Evolutionary conservation across 2,113 vertebrate species (phyloP), one percentile per base, ranked within the genome.

Genomic region (Mormoops blainvillei): DNA sequence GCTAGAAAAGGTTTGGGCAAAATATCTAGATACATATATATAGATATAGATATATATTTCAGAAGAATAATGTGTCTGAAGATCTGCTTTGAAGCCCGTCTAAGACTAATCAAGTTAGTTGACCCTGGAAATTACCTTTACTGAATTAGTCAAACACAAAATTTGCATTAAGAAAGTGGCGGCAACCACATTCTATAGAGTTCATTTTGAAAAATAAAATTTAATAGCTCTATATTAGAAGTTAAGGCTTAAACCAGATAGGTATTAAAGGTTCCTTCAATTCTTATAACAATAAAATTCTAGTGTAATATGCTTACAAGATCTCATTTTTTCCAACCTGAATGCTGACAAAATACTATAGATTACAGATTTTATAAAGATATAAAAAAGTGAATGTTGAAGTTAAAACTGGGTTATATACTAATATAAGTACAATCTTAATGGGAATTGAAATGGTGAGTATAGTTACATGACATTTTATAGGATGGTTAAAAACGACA

Each of bases 391-490:
- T 48, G 52, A 63, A 73, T 48, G 52, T 63, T 78, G 68, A 91
- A 91, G 65, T 41, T 11, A 70, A 68, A 73, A 94, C 20, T 33
- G 7, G 91, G 11, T 85, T 9, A 36, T 95, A 96, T 96, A 92
- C 71, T 89, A 97, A 95, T 74, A 24, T 76, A 31, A 93, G 83
- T 33, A 38, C 20, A 91, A 65, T 71, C 22, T 97, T 90, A 97
- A 98, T 90, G 73, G 78, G 67, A 96, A 97, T 97, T 94, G 94
- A 96, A 98, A 97, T 76, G 65, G 97, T 76, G 67, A 74, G 4
- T 96, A 95, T 93, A 94, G 38, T 65, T 95, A 94, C 82, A 94
- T 92, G 41, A 95, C 80, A n/a, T 87, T 98, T 98, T 87, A 90
- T 94, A 91, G 81, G 65, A 91, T 96, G 36, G 65, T 97, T 96